Evolutionary conservation across 2,888 invertebrate genomes (phyloP).

Genomic region (Deilephila porcellus): DNA sequence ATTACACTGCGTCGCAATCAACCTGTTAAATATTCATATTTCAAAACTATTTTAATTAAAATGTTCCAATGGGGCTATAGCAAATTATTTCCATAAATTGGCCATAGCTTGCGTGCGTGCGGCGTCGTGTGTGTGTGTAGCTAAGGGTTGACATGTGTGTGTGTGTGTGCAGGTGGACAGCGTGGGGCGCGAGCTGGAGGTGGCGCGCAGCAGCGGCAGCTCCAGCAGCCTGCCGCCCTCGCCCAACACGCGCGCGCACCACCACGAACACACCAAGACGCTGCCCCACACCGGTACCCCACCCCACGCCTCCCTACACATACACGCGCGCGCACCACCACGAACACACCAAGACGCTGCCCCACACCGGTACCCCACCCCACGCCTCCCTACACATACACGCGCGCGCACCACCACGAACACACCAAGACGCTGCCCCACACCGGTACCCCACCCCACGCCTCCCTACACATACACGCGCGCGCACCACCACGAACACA

Average conservation of each 20-base stretch:
- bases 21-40: too few species aligned
- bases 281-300: conserved; percentile 47
- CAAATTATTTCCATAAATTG: too few species aligned
- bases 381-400: conserved; percentile 48
- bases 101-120: too few species aligned
- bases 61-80: too few species aligned
- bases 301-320: neutral
- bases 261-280: conserved; percentile 61
- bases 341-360: conserved; percentile 63
- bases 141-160: neutral
- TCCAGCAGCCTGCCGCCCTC: conserved; percentile 86
- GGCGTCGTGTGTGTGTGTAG: too few species aligned
- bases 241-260: conserved; percentile 79
- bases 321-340: conserved; percentile 68
- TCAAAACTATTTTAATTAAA: too few species aligned
- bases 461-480: conserved; percentile 57
- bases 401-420: conserved; percentile 64
- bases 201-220: conserved; percentile 45
- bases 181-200: conserved; percentile 49
- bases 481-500: conserved; percentile 60
- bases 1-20: too few species aligned
- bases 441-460: neutral
- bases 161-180: conserved; percentile 62
- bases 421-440: conserved; percentile 61
- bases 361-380: conserved; percentile 34